Evolutionary conservation across 2,797 vertebrate genomes (phyloP).

Genomic region (Syngnathus acus): DNA sequence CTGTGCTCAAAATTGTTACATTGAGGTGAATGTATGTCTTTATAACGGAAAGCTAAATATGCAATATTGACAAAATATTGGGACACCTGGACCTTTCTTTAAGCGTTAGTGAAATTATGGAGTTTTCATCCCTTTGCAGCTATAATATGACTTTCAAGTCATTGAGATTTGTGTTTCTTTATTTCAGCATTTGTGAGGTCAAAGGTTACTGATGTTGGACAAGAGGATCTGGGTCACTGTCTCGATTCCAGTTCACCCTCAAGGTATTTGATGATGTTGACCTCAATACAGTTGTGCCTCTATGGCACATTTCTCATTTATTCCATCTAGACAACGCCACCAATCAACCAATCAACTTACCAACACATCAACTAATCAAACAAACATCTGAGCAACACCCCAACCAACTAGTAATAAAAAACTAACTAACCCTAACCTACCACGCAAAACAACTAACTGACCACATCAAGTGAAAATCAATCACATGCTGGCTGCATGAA

Average conservation of each 20-base stretch:
- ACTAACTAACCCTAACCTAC: too few relatives aligned
- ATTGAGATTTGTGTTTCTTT: neutral
- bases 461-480: too few relatives aligned
- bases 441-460: too few relatives aligned
- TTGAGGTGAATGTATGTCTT: slow-evolving; percentile 22
- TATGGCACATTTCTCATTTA: too few relatives aligned
- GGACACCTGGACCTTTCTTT: neutral
- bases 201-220: neutral
- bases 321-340: too few relatives aligned
- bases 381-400: too few relatives aligned
- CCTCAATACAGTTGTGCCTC: neutral
- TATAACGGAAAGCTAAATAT: slow-evolving; percentile 8
- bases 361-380: too few relatives aligned
- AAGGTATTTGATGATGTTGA: neutral
- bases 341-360: too few relatives aligned
- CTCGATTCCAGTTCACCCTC: neutral
- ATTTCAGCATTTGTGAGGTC: neutral
- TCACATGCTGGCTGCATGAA: too few relatives aligned
- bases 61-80: neutral
- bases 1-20: slow-evolving; percentile 33
- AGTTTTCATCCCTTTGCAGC: neutral
- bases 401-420: too few relatives aligned
- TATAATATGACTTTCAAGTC: neutral
- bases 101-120: neutral
- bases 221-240: neutral